Evolutionary conservation across 2,797 vertebrate genomes (phyloP), one percentile per base, ranked within the genome.

Genomic region (Phaenicophaeus curvirostris): DNA sequence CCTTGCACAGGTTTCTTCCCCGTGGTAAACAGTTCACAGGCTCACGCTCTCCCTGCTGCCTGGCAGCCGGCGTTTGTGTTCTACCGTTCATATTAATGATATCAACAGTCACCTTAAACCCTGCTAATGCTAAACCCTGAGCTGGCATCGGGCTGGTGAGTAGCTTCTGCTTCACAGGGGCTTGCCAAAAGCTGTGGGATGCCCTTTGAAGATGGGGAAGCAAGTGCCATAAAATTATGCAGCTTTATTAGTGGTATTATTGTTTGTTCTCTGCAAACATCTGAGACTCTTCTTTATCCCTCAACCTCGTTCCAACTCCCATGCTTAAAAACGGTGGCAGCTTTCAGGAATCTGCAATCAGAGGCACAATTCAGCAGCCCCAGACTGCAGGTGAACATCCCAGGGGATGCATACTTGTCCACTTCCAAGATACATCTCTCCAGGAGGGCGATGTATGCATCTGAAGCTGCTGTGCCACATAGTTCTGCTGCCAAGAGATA

Each of bases 121-220:
- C 91, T 2, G 2, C 92, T 89, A 30, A 11, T 57, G 30, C 78
- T 92, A 73, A 92, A 53, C 61, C 69, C 90, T 31, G 89, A 72
- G 86, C 92, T 95, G 95, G 81, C 72, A 68, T 6, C 3, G 1
- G 59, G 63, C 68, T 93, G 59, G 82, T 46, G 54, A 68, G 63
- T 63, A 39, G 46, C 93, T 95, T 72, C 84, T 92, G 72, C 90
- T 85, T 89, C 78, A 17, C 65, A 25, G 9, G 78, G 58, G 41
- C 85, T 53, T 96, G 95, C 95, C 94, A 96, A 93, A 73, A 93
- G 54, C 92, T 77, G 87, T 75, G 90, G 94, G 94, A 91, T 95
- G 92, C 94, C 95, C 89, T 96, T 93, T 92, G 94, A 94, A 95
- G 94, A 78, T 2, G 39, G 27, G 23, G 65, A 92, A 83, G 61